Conservation (phyloP, 2,797 vertebrate species). For the Enteromius argenteus region DNA sequence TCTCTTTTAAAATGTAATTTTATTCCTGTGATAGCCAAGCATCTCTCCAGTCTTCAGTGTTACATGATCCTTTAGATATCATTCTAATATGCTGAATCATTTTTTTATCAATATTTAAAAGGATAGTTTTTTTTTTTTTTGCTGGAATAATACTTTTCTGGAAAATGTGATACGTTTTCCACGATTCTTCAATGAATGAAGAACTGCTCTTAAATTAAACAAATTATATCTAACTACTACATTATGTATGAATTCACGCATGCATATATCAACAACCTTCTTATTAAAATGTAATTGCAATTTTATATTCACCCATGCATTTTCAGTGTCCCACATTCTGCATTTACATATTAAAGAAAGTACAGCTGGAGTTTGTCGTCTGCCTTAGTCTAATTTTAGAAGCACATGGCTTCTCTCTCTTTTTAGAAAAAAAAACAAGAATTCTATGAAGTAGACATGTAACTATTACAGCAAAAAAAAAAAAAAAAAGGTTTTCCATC, state of each 20-base stretch:
- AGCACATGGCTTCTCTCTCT: conserved; percentile 51
- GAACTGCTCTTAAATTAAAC: not conserved
- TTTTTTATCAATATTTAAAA: not conserved
- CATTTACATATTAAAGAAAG: not conserved
- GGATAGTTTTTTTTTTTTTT: not conserved
- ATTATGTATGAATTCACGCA: not conserved
- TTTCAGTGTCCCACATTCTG: conserved; percentile 48
- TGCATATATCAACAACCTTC: not conserved
- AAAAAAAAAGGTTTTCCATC: not conserved
- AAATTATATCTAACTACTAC: too few relatives aligned
- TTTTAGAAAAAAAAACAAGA: not conserved
- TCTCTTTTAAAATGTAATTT: not conserved
- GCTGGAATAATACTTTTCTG: not conserved
- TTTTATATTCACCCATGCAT: not conserved
- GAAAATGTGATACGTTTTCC: not conserved
- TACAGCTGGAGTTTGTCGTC: conserved; percentile 69
- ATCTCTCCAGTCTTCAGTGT: not conserved
- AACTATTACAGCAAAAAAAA: not conserved
- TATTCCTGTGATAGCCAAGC: not conserved
- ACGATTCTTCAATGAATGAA: not conserved
- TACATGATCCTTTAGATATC: not conserved
- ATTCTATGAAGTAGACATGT: not conserved
- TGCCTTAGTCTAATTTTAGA: conserved; percentile 67
- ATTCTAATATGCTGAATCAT: not conserved
- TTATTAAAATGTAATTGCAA: not conserved